Conservation (phyloP, 1,140 invertebrate genomes). For the Drosophila athabasca region DNA sequence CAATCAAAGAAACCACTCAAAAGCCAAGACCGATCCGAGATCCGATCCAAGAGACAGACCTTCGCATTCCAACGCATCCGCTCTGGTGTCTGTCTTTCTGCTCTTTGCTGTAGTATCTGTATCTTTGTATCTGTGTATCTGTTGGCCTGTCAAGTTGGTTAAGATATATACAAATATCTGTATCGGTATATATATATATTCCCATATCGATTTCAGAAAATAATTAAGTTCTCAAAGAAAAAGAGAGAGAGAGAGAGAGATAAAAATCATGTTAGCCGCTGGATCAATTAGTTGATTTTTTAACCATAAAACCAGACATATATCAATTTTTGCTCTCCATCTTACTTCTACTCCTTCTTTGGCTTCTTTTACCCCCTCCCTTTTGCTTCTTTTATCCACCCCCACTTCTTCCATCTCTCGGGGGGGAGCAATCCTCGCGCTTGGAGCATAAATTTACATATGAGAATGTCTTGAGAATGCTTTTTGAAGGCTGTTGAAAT, state of each 20-base stretch:
- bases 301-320: slow-evolving; percentile 61
- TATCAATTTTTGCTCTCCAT: slow-evolving; percentile 66
- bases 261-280: slow-evolving; percentile 81
- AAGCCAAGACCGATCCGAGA: background rate
- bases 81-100: slow-evolving; percentile 36
- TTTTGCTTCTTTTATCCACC: slow-evolving; percentile 13
- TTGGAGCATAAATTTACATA: slow-evolving; percentile 79
- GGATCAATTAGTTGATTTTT: slow-evolving; percentile 82
- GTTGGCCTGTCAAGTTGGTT: slow-evolving; percentile 35
- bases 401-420: slow-evolving; percentile 10
- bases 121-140: background rate
- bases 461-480: slow-evolving; percentile 72
- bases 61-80: slow-evolving; percentile 65
- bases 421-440: slow-evolving; percentile 17
- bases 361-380: too few species aligned
- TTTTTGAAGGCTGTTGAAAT: slow-evolving; percentile 81
- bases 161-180: slow-evolving; percentile 31
- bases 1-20: slow-evolving; percentile 10
- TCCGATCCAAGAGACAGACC: slow-evolving; percentile 23
- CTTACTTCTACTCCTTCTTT: slow-evolving; percentile 2
- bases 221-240: slow-evolving; percentile 78
- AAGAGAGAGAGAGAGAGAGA: slow-evolving; percentile 37
- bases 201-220: slow-evolving; percentile 76
- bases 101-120: too few species aligned
- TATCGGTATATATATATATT: background rate